Percentiles rank a stretch among this genome's conserved stretches.
Evolutionary conservation across 1,140 invertebrate genomes (phyloP).

Genomic region (Pseudomyrmex pallidus): DNA sequence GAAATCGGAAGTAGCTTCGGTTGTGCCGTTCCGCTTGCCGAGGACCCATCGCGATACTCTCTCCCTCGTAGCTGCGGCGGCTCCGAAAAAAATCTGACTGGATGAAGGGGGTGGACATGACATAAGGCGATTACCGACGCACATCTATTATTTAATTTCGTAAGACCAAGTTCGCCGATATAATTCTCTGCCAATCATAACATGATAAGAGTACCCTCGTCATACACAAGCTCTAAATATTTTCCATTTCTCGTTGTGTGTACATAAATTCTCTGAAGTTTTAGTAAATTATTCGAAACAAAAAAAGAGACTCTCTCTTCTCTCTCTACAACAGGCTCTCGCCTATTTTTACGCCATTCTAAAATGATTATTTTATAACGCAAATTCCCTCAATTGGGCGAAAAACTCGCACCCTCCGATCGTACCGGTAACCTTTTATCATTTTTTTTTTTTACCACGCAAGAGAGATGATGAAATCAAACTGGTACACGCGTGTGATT

Average conservation of each 20-base stretch:
- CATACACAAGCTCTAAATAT: neutral
- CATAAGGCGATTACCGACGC: slow-evolving; percentile 9
- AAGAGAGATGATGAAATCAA: slow-evolving; percentile 44
- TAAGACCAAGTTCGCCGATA: neutral
- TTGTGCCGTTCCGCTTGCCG: slow-evolving; percentile 12
- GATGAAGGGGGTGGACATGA: neutral
- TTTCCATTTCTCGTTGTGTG: neutral
- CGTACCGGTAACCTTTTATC: neutral
- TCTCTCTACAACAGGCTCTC: too few species aligned
- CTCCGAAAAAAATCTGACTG: slow-evolving; percentile 37
- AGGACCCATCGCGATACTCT: slow-evolving; percentile 6
- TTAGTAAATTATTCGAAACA: neutral
- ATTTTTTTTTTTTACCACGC: slow-evolving; percentile 77
- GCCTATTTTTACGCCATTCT: neutral
- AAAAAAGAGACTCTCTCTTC: neutral
- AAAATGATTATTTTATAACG: slow-evolving; percentile 16
- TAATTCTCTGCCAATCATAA: neutral
- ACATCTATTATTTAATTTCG: slow-evolving; percentile 12
- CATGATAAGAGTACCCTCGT: neutral
- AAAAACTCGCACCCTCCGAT: slow-evolving; percentile 77
- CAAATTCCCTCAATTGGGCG: slow-evolving; percentile 9
- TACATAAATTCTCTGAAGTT: neutral
- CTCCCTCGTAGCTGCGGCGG: neutral
- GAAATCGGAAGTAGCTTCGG: slow-evolving; percentile 53
- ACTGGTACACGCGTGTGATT: slow-evolving; percentile 75